phyloP scores from a whole-genome alignment of 2,888 invertebrate species.

The Lasioglossum calceatum region DNA sequence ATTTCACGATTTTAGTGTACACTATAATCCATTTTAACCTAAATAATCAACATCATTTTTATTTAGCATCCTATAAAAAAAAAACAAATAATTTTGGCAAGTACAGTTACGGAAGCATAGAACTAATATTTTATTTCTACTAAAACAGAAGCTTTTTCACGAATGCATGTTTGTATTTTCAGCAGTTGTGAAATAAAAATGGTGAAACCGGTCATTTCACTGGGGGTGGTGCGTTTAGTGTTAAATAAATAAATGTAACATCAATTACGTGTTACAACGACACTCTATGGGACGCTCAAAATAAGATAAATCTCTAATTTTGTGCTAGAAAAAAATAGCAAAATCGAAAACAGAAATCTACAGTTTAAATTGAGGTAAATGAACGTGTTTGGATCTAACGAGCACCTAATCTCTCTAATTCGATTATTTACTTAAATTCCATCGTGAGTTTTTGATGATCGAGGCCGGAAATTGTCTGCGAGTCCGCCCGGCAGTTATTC shows the following conservation, averaged over 20 bases:
- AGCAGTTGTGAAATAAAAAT: too few species aligned
- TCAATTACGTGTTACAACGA: too few species aligned
- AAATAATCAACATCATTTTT: background rate
- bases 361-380: background rate
- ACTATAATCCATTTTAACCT: too few species aligned
- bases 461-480: background rate
- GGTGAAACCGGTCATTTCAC: too few species aligned
- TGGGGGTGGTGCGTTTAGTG: too few species aligned
- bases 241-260: too few species aligned
- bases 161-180: too few species aligned
- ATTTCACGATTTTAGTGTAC: background rate
- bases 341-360: background rate
- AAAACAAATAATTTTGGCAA: too few species aligned
- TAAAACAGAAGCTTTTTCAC: too few species aligned
- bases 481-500: background rate
- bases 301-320: background rate
- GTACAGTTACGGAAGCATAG: background rate
- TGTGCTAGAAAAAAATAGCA: background rate
- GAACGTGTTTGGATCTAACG: background rate
- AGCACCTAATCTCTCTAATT: background rate
- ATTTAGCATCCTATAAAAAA: background rate
- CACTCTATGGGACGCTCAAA: too few species aligned
- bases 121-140: too few species aligned
- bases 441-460: constrained; percentile 41
- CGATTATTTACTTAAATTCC: background rate